Evolutionary conservation across 2,888 invertebrate genomes (phyloP).

Genomic region (Argyresthia goedartella): DNA sequence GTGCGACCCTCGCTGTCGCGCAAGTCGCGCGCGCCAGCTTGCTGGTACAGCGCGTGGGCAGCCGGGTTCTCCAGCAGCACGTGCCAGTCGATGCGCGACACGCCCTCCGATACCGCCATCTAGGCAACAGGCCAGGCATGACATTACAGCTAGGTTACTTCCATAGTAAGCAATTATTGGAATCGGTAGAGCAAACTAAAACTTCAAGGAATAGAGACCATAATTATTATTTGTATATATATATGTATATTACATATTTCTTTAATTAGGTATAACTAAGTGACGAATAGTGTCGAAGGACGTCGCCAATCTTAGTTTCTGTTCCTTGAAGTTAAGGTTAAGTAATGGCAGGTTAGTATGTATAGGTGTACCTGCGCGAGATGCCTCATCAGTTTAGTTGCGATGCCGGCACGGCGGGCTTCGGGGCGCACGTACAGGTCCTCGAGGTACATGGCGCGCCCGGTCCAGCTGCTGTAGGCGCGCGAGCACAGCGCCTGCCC

Average conservation of each 20-base stretch:
- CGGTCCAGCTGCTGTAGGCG: slow-evolving; percentile 89
- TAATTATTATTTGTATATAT: no score
- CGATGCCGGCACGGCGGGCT: slow-evolving; percentile 74
- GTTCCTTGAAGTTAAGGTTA: no score
- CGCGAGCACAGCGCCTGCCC: slow-evolving; percentile 86
- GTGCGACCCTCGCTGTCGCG: slow-evolving; percentile 35
- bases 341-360: not conserved
- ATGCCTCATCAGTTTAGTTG: slow-evolving; percentile 68
- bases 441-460: slow-evolving; percentile 85
- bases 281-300: no score
- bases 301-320: no score
- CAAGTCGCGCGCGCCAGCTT: slow-evolving; percentile 72
- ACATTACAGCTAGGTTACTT: not conserved
- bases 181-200: no score
- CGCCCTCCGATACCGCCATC: slow-evolving; percentile 56
- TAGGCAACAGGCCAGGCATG: slow-evolving; percentile 15
- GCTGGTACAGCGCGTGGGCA: slow-evolving; percentile 81
- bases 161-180: not conserved
- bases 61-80: slow-evolving; percentile 82
- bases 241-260: no score
- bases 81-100: slow-evolving; percentile 80
- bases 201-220: no score
- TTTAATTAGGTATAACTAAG: no score
- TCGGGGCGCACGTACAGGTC: slow-evolving; percentile 83
- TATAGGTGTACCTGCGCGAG: slow-evolving; percentile 23